Evolutionary conservation across 2,113 vertebrate genomes (phyloP).

Genomic region (Serinus canaria): DNA sequence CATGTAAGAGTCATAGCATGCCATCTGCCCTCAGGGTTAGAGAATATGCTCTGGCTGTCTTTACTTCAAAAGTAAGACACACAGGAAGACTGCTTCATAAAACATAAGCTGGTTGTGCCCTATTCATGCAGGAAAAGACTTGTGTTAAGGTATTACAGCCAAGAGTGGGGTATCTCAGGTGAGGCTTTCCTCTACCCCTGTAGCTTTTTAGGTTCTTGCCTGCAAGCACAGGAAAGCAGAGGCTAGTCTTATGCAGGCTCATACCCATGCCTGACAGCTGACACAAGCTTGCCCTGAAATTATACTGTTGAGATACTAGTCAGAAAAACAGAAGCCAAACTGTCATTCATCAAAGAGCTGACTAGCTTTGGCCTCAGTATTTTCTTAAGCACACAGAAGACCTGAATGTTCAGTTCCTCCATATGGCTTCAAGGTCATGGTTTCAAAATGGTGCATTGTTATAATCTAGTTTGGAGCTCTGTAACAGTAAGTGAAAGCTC

Average conservation of each 20-base stretch:
- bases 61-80: not conserved
- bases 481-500: not conserved
- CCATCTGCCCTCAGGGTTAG: not conserved
- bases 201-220: rapidly evolving
- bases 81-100: not conserved
- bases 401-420: not conserved
- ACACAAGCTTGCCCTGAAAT: not conserved
- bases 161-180: not conserved
- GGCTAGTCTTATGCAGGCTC: not conserved
- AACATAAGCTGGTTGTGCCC: not conserved
- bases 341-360: not conserved
- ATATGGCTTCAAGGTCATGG: not conserved
- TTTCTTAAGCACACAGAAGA: not conserved
- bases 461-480: not conserved
- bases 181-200: too few relatives aligned
- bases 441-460: rapidly evolving
- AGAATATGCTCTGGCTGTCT: not conserved
- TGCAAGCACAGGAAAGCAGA: not conserved
- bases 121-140: not conserved
- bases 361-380: not conserved
- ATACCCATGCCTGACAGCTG: rapidly evolving
- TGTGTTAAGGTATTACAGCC: not conserved
- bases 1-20: rapidly evolving
- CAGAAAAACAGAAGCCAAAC: not conserved
- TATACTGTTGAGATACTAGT: not conserved